phyloP scores from a whole-genome alignment of 2,888 invertebrate species.

The Hecatera dysodea region DNA sequence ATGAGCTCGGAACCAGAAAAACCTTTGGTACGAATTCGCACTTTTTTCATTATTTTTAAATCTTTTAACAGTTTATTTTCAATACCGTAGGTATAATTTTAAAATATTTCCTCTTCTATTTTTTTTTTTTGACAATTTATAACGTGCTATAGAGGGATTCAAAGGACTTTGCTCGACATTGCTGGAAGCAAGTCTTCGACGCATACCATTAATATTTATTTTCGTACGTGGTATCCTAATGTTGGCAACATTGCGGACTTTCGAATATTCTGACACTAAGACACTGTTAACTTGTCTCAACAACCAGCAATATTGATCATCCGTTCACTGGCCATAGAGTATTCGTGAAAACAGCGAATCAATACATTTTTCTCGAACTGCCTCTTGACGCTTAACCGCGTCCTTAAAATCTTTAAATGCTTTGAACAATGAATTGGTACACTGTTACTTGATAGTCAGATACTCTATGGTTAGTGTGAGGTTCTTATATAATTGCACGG shows the following conservation, averaged over 20 bases:
- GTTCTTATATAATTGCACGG: constrained; percentile 21
- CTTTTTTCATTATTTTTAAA: neutral
- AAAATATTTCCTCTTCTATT: constrained; percentile 10
- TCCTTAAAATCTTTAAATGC: constrained; percentile 7
- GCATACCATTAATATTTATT: constrained; percentile 30
- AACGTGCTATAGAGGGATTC: constrained; percentile 35
- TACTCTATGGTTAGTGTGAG: neutral
- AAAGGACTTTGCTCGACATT: constrained; percentile 17
- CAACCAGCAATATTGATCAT: constrained; percentile 1
- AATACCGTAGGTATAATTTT: constrained; percentile 22
- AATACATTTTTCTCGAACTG: constrained; percentile 21
- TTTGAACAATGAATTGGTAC: constrained; percentile 5
- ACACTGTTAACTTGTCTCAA: constrained; percentile 17
- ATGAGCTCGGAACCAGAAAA: neutral
- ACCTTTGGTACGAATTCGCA: neutral
- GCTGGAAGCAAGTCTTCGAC: constrained; percentile 3
- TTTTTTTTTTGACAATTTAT: constrained; percentile 27
- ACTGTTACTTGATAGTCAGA: neutral
- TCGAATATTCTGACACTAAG: constrained; percentile 8
- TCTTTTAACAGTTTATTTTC: constrained; percentile 12
- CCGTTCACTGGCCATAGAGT: neutral
- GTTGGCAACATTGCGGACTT: constrained; percentile 39
- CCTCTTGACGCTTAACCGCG: neutral
- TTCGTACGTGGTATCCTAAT: constrained; percentile 31
- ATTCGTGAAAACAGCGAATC: neutral